phyloP scores from a whole-genome alignment of 2,113 vertebrate species.

The Oryzias melastigma region DNA sequence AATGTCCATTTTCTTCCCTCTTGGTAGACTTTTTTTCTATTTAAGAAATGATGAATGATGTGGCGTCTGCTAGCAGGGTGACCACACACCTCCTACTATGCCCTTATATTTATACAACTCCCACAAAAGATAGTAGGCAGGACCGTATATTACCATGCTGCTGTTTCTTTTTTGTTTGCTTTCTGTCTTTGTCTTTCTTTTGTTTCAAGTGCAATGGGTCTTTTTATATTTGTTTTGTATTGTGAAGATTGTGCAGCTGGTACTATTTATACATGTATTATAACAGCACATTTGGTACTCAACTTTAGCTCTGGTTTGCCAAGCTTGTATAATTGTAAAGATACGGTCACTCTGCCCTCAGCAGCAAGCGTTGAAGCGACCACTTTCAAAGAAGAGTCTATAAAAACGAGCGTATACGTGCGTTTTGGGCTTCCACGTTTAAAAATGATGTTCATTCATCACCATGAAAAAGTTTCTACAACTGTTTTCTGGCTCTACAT shows the following conservation, averaged over 20 bases:
- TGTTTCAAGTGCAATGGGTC: constrained; percentile 21
- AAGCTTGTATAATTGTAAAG: no score
- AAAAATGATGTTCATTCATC: no score
- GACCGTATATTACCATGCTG: constrained; percentile 30
- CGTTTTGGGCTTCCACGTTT: no score
- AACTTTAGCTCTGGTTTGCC: no score
- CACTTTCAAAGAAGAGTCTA: no score
- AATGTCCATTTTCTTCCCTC: constrained; percentile 29
- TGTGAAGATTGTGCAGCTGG: constrained; percentile 11
- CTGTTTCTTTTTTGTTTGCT: constrained; percentile 21
- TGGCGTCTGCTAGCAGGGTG: constrained; percentile 54
- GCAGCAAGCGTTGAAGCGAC: no score
- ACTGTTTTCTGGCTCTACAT: no score
- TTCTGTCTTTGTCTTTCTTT: constrained; percentile 5
- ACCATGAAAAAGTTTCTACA: no score
- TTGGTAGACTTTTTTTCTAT: constrained; percentile 37
- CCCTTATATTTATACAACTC: constrained; percentile 22
- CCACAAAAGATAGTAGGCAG: constrained; percentile 11
- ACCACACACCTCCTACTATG: constrained; percentile 47
- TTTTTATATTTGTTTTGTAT: constrained; percentile 17
- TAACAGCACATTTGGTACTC: no score
- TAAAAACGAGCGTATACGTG: no score
- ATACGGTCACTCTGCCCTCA: no score
- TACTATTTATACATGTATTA: not conserved
- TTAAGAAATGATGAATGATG: constrained; percentile 64